Percentiles rank a stretch among this genome's conserved stretches.
Evolutionary conservation across 2,797 vertebrate species (phyloP).

Genomic region (Rhinophrynus dorsalis): DNA sequence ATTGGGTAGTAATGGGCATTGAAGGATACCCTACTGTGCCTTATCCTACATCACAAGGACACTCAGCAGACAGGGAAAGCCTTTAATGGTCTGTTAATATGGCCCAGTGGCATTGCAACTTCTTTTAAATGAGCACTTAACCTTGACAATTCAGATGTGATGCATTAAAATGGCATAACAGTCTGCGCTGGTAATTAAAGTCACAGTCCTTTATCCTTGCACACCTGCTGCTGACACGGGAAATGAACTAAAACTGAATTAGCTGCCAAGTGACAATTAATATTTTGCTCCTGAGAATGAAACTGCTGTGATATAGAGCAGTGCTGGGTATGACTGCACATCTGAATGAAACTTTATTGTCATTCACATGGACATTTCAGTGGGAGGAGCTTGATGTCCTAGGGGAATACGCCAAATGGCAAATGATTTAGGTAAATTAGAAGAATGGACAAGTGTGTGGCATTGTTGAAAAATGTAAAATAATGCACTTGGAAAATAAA

Average conservation of each 20-base stretch:
- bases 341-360: too few species aligned
- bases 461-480: too few species aligned
- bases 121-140: conserved; percentile 43
- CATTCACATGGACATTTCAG: too few species aligned
- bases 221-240: conserved; percentile 22
- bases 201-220: conserved; percentile 8
- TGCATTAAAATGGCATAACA: conserved; percentile 35
- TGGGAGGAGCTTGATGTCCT: too few species aligned
- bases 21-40: conserved; percentile 35
- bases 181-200: conserved; percentile 36
- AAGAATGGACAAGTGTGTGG: too few species aligned
- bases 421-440: too few species aligned
- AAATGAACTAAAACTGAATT: conserved; percentile 30
- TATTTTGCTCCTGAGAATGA: neutral
- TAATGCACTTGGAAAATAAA: too few species aligned
- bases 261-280: conserved; percentile 1
- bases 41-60: conserved; percentile 38
- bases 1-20: conserved; percentile 30
- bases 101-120: conserved; percentile 41
- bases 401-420: too few species aligned
- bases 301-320: conserved; percentile 8
- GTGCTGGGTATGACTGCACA: conserved; percentile 32
- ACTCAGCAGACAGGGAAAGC: conserved; percentile 24
- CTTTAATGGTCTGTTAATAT: conserved; percentile 44
- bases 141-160: conserved; percentile 40